Base-by-base conservation (phyloP, 2,888 invertebrate genomes). In the Temnothorax ravouxi region DNA sequence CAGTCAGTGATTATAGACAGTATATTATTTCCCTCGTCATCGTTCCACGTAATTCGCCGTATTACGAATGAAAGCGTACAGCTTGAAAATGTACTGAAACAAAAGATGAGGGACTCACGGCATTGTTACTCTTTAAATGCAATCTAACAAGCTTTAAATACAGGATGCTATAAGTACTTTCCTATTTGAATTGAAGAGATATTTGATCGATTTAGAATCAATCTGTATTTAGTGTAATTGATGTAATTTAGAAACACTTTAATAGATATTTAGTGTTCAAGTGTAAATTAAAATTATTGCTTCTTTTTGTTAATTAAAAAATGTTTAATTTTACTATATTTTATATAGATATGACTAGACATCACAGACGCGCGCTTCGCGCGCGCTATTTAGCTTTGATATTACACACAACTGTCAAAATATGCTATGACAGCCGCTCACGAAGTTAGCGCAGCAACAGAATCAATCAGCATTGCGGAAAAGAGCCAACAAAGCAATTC, bases 1-100 rank as follows among this genome's bases (percentile, higher is more conserved):
- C 59, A 56, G 69, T 59, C 79, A 47, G 47, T 80, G 59, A 80
- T 80, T 71, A 80, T 71, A 71, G 71, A 71, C 59, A 44, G 79
- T 61, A 59, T 80, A 59, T 80, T 80, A 80, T 71, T 80, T 71
- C 3, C 47, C 47, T 59, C 59, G 47, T 79, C 79, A 38, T 61
- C 62, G 59, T 71, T 59, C n/a, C 47, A 47, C 71, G 59, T 77
- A 77, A 77, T 77, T 54, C 69, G 29, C 56, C 54, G 77, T 25
- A 71, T 79, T 71, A 59, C 34, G 21, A 59, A 59, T 61, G 71
- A 79, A 59, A 71, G 79, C 59, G 59, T 38, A 71, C 25, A 18
- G 71, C 56, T 59, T 18, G 71, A 61, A 71, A 56, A 79, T 59
- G 54, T 41, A 25, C 25, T n/a, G 66, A 41, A 66, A 52, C 52